Evolutionary conservation across 2,797 vertebrate genomes (phyloP).

Genomic region (Phyllotis vaccarum): DNA sequence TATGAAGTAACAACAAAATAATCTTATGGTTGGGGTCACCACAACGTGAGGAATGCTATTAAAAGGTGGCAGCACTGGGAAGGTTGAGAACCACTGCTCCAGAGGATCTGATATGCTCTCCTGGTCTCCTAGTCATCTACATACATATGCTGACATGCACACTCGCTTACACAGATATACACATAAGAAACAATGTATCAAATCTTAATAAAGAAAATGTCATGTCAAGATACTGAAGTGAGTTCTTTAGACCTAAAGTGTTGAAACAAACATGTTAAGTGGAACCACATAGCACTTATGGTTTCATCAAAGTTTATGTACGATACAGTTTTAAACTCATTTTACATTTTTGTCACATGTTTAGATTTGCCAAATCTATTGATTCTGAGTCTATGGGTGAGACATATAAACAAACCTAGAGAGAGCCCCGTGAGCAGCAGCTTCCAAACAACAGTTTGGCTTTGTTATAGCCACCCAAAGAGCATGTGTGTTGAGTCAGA

Average conservation of each 20-base stretch:
- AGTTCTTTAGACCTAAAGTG: slow-evolving; percentile 29
- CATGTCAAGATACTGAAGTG: background rate
- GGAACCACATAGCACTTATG: background rate
- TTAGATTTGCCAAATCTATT: background rate
- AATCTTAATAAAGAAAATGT: background rate
- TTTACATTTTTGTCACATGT: slow-evolving; percentile 33
- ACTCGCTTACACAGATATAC: background rate
- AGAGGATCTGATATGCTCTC: background rate
- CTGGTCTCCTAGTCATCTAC: background rate
- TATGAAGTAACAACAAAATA: background rate
- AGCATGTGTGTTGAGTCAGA: background rate
- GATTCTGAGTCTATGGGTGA: background rate
- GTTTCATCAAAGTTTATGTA: background rate
- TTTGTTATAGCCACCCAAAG: background rate
- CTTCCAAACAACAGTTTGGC: background rate
- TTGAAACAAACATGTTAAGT: background rate
- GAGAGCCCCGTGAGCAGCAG: background rate
- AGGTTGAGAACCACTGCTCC: background rate
- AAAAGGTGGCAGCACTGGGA: background rate
- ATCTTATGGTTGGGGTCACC: background rate
- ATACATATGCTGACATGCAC: background rate
- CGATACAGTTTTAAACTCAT: slow-evolving; percentile 5
- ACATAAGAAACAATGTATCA: background rate
- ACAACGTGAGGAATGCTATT: background rate
- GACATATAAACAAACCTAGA: background rate